Percentiles rank a stretch among this genome's conserved stretches.
These are phyloP conservation scores for Acronicta aceris DNA, from an alignment of 2,888 invertebrate genomes.

Conservation along the genomic window DNA sequence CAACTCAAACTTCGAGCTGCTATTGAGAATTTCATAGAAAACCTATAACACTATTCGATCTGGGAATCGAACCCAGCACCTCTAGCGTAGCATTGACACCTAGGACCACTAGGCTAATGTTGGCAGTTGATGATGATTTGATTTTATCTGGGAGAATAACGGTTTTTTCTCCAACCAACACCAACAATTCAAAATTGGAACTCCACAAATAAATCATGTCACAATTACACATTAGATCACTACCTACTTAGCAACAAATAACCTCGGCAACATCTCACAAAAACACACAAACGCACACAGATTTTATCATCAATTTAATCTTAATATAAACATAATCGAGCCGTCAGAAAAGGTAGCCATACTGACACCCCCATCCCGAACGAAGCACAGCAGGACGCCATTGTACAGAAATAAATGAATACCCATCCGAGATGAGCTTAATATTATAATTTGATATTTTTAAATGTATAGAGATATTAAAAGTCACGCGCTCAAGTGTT, in stretches of 20 bases:
- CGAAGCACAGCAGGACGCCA: constrained; percentile 75
- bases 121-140: too few species aligned
- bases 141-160: too few species aligned
- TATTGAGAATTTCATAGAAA: too few species aligned
- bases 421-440: constrained; percentile 79
- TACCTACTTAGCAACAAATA: constrained; percentile 36
- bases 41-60: too few species aligned
- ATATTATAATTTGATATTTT: constrained; percentile 89
- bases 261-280: constrained; percentile 37
- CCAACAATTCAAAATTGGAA: not conserved
- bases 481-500: constrained; percentile 86
- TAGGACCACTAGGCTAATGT: too few species aligned
- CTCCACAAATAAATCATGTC: constrained; percentile 10
- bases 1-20: too few species aligned
- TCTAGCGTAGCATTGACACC: too few species aligned
- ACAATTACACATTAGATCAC: constrained; percentile 31
- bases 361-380: constrained; percentile 50
- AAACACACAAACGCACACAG: constrained; percentile 50
- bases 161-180: not conserved
- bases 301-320: constrained; percentile 62
- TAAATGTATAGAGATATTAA: constrained; percentile 88
- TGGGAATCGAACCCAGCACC: too few species aligned
- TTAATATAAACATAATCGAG: constrained; percentile 57
- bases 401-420: constrained; percentile 85
- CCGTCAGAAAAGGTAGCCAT: constrained; percentile 57